phyloP scores from a whole-genome alignment of 2,888 invertebrate genomes.

The Cremastinae sp. region DNA sequence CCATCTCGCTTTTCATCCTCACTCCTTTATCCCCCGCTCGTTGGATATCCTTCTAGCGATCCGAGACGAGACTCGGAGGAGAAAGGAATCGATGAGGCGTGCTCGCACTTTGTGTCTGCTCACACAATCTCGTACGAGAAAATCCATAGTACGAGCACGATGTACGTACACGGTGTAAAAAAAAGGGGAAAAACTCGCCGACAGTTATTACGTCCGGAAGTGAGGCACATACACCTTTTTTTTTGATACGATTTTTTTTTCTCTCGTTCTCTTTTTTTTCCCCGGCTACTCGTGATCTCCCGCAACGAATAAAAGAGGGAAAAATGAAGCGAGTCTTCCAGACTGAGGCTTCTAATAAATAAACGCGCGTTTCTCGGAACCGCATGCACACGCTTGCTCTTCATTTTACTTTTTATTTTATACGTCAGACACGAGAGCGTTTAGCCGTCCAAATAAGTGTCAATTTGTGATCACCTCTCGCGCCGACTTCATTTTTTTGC shows the following conservation, averaged over 20 bases:
- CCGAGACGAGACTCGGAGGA: slow-evolving; percentile 39
- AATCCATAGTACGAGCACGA: background rate
- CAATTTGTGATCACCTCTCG: slow-evolving; percentile 25
- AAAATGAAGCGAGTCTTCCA: background rate
- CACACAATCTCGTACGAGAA: background rate
- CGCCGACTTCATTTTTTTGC: slow-evolving; percentile 24
- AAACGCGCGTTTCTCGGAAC: slow-evolving; percentile 34
- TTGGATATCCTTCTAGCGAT: slow-evolving; percentile 41
- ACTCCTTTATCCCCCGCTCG: slow-evolving; percentile 10
- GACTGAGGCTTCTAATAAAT: slow-evolving; percentile 55
- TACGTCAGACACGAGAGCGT: background rate
- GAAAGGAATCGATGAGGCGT: slow-evolving; percentile 61
- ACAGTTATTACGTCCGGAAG: slow-evolving; percentile 66
- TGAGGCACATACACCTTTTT: slow-evolving; percentile 48
- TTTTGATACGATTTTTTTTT: background rate
- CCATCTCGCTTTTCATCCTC: slow-evolving; percentile 18
- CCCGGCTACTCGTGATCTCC: background rate
- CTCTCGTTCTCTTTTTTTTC: background rate
- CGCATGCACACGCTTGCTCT: slow-evolving; percentile 18
- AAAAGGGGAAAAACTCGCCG: slow-evolving; percentile 34
- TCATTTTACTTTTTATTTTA: no score
- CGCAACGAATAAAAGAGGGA: background rate
- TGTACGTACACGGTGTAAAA: slow-evolving; percentile 15
- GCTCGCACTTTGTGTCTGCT: slow-evolving; percentile 8
- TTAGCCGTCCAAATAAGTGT: slow-evolving; percentile 13